These are phyloP conservation scores for Podocnemis expansa DNA, from an alignment of 2,113 vertebrate species.

Conservation along the genomic window DNA sequence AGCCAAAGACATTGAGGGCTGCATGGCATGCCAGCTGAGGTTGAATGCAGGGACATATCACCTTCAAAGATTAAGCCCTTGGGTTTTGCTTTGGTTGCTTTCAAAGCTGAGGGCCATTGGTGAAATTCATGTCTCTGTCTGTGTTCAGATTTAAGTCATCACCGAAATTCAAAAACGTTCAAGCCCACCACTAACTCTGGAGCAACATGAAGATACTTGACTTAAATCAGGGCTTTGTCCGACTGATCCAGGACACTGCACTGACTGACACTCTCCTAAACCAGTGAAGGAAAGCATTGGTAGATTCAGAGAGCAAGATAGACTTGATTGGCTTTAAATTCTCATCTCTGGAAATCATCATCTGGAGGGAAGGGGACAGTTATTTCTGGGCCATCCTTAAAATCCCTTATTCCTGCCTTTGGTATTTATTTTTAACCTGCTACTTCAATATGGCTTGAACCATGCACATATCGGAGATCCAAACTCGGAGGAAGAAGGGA, in stretches of 20 bases:
- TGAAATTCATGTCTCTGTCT: background rate
- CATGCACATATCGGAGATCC: background rate
- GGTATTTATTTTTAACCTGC: background rate
- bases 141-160: background rate
- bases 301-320: background rate
- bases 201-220: background rate
- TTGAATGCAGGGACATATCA: background rate
- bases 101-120: background rate
- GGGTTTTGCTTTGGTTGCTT: background rate
- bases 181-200: background rate
- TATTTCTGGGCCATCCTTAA: background rate
- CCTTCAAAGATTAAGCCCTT: background rate
- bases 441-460: background rate
- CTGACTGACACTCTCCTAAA: background rate
- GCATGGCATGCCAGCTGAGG: background rate
- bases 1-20: background rate
- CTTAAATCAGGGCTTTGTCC: background rate
- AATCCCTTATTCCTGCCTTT: background rate
- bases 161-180: background rate
- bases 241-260: background rate
- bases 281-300: background rate
- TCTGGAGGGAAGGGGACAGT: background rate
- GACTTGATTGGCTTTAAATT: background rate
- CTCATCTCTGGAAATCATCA: background rate
- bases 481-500: background rate